These are phyloP conservation scores for Hoplostethus mediterraneus DNA, from an alignment of 2,797 vertebrate genomes.

Conservation along the genomic window DNA sequence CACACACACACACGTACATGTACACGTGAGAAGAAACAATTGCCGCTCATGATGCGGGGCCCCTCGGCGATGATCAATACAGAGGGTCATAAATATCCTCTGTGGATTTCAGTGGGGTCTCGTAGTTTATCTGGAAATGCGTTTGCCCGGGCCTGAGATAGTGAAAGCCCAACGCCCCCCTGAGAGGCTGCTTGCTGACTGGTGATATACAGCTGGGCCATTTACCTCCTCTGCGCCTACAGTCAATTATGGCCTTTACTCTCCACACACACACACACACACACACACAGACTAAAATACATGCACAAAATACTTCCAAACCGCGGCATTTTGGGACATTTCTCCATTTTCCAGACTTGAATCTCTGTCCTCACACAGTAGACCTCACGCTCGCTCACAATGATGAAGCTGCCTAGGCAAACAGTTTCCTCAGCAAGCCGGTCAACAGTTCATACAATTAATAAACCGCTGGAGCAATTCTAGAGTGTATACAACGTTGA, in stretches of 20 bases:
- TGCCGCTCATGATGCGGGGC: conserved; percentile 7
- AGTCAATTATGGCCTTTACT: conserved; percentile 36
- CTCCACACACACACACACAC: not conserved
- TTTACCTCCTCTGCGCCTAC: conserved; percentile 37
- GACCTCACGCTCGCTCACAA: conserved; percentile 6
- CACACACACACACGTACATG: not conserved
- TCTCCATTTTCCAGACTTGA: no score
- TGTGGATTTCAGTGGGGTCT: conserved; percentile 40
- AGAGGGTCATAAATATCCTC: conserved; percentile 38
- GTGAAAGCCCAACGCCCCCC: conserved; percentile 41
- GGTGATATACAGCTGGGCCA: conserved; percentile 44
- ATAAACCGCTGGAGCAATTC: conserved; percentile 34
- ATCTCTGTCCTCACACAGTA: not conserved
- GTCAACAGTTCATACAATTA: conserved; percentile 35
- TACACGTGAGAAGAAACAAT: not conserved
- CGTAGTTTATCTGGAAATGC: conserved; percentile 53
- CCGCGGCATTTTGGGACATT: no score
- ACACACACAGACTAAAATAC: not conserved
- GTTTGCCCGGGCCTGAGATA: conserved; percentile 40
- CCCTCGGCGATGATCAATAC: not conserved
- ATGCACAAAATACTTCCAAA: not conserved
- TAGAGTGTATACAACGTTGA: conserved; percentile 1
- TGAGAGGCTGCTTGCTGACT: conserved; percentile 23
- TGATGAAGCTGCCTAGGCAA: not conserved
- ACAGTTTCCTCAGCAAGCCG: conserved; percentile 18